A percentile compares a stretch with the other conserved stretches of the same genome.
phyloP scores from a whole-genome alignment of 2,113 vertebrate species.

The Spermophilus dauricus region DNA sequence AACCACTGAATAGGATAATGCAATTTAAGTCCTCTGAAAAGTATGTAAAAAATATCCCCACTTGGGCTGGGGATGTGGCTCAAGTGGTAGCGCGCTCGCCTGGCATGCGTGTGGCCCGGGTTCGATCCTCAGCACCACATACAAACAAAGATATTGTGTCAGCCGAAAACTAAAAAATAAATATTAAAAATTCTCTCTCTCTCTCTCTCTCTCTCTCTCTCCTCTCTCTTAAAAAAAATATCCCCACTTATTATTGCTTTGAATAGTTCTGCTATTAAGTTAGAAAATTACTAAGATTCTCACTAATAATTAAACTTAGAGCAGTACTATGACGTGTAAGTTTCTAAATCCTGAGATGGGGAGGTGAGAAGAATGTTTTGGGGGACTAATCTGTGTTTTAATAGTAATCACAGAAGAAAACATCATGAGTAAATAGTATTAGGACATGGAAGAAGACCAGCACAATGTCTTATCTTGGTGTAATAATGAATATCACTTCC shows the following conservation, averaged over 20 bases:
- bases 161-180: too few relatives aligned
- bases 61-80: not conserved
- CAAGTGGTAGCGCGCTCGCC: too few relatives aligned
- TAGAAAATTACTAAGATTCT: not conserved
- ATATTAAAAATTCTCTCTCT: too few relatives aligned
- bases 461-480: not conserved
- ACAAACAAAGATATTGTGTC: too few relatives aligned
- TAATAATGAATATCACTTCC: not conserved
- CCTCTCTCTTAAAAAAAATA: not conserved
- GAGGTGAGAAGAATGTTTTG: conserved; percentile 29
- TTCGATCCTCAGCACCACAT: too few relatives aligned
- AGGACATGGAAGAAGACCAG: not conserved
- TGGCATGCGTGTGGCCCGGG: too few relatives aligned
- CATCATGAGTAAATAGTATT: not conserved
- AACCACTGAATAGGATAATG: conserved; percentile 13
- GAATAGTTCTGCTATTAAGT: conserved; percentile 39
- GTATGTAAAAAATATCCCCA: conserved; percentile 10
- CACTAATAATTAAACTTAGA: conserved; percentile 9
- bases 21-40: conserved; percentile 50
- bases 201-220: too few relatives aligned
- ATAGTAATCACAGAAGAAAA: conserved; percentile 46
- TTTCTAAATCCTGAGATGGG: conserved; percentile 44
- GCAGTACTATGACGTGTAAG: not conserved
- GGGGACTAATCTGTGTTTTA: not conserved
- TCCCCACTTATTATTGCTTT: not conserved